These are phyloP conservation scores for Tiliacea aurago DNA, from an alignment of 2,888 invertebrate species.

Conservation along the genomic window DNA sequence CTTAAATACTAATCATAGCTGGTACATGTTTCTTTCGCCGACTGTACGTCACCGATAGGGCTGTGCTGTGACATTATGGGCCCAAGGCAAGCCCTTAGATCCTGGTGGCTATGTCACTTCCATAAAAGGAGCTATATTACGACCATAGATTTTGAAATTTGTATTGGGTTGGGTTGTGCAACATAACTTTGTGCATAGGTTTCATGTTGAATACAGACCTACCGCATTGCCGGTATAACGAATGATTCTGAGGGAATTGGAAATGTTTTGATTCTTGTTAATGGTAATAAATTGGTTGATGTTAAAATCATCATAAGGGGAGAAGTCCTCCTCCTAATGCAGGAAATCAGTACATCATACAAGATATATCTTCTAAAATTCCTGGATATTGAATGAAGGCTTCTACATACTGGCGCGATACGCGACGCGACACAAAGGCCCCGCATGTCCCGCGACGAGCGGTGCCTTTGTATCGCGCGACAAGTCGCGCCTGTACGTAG, in stretches of 20 bases:
- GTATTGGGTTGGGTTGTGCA: conserved; percentile 22
- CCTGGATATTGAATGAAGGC: too few species aligned
- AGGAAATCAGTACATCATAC: background rate
- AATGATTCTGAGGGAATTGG: background rate
- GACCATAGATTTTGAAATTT: conserved; percentile 58
- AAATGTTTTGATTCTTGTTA: background rate
- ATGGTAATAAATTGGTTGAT: background rate
- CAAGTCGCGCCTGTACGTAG: too few species aligned
- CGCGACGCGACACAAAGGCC: too few species aligned
- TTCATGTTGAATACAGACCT: conserved; percentile 26
- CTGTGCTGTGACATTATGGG: conserved; percentile 53
- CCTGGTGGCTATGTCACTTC: conserved; percentile 43
- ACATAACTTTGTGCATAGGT: conserved; percentile 7
- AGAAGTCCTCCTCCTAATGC: background rate
- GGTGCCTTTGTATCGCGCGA: too few species aligned
- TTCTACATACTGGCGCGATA: too few species aligned
- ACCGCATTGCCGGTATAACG: conserved; percentile 10
- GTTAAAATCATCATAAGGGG: too few species aligned
- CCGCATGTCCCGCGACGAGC: too few species aligned
- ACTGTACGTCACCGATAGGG: conserved; percentile 54
- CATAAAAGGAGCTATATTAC: conserved; percentile 51
- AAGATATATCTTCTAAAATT: background rate
- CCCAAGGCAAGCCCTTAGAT: conserved; percentile 58
- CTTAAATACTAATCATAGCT: conserved; percentile 43
- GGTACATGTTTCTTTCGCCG: conserved; percentile 25